These are phyloP conservation scores for Sitophilus oryzae DNA, from an alignment of 1,140 invertebrate genomes.

Conservation along the genomic window DNA sequence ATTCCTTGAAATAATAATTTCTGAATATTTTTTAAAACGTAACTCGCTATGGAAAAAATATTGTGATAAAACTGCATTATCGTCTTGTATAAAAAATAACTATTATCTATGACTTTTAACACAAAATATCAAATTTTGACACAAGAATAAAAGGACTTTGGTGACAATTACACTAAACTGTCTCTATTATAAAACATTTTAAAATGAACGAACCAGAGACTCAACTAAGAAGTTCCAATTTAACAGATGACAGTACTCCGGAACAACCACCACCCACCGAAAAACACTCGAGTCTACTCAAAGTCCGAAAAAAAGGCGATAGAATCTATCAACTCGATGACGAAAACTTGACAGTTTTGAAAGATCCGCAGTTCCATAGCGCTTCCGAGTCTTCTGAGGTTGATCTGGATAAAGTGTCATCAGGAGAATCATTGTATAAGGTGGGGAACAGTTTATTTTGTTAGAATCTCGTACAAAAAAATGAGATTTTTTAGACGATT, in stretches of 20 bases:
- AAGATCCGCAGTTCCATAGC: background rate
- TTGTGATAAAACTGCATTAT: too few relatives aligned
- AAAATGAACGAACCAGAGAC: too few relatives aligned
- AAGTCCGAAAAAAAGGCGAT: slow-evolving; percentile 4
- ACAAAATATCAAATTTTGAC: too few relatives aligned
- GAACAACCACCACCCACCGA: background rate
- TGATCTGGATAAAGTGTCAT: background rate
- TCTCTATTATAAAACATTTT: too few relatives aligned
- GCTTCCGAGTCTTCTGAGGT: background rate
- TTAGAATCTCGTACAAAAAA: background rate
- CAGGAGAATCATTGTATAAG: slow-evolving; percentile 13
- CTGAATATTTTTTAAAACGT: too few relatives aligned
- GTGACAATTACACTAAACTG: too few relatives aligned
- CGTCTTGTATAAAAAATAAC: too few relatives aligned
- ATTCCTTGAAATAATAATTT: too few relatives aligned
- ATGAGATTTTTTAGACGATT: slow-evolving; percentile 20
- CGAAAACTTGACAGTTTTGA: slow-evolving; percentile 12
- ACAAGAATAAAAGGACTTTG: too few relatives aligned
- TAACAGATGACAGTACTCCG: background rate
- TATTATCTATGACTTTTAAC: too few relatives aligned
- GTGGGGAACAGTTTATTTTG: background rate
- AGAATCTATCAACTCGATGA: background rate
- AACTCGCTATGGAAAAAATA: too few relatives aligned
- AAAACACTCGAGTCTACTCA: background rate
- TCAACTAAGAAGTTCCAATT: background rate